These are phyloP conservation scores for Falcunculus frontatus DNA, from an alignment of 2,113 vertebrate species.

Conservation along the genomic window DNA sequence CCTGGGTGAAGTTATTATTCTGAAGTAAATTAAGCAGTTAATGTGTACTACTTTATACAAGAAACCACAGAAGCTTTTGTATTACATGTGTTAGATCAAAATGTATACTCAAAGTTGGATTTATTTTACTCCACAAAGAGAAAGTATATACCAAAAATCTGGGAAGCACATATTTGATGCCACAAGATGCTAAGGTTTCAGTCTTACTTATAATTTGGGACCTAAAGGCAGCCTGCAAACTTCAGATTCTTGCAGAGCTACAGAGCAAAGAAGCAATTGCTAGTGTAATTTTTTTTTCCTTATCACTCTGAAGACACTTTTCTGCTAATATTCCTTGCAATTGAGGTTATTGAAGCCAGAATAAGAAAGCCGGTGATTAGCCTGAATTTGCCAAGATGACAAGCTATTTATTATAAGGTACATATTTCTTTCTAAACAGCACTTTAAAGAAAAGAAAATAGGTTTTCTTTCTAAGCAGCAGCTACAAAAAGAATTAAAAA, in stretches of 20 bases:
- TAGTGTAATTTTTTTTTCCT: neutral
- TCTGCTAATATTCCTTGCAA: neutral
- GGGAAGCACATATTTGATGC: neutral
- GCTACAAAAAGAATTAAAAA: neutral
- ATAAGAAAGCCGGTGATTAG: neutral
- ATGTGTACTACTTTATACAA: neutral
- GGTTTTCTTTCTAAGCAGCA: neutral
- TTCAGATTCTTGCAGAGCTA: neutral
- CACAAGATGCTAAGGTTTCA: neutral
- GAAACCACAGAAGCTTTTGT: neutral
- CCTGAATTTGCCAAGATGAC: neutral
- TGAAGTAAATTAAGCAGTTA: neutral
- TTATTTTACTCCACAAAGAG: neutral
- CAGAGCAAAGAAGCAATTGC: neutral
- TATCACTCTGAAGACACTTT: neutral
- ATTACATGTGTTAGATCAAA: neutral
- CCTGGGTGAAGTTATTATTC: neutral
- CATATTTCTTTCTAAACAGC: neutral
- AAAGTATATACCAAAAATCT: neutral
- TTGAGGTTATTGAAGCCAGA: neutral
- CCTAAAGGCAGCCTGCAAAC: neutral
- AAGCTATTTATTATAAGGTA: neutral
- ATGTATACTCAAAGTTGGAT: neutral
- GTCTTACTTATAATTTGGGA: neutral
- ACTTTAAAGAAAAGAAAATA: neutral